Evolutionary conservation across 2,113 vertebrate genomes (phyloP).

Genomic region (human): DNA sequence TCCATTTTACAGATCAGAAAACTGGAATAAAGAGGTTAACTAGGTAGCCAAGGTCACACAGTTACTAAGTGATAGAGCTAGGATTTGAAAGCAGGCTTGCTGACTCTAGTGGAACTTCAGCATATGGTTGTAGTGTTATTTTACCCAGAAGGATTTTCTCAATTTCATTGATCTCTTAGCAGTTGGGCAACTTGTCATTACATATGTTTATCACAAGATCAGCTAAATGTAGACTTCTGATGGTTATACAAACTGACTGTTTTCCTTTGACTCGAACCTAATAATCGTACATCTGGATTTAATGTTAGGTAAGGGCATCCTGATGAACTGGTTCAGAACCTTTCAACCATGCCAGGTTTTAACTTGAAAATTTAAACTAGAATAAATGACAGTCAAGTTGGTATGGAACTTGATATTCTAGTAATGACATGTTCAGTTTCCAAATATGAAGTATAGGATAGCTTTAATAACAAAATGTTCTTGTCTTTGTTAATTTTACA

Average conservation of each 20-base stretch:
- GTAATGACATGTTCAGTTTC: not conserved
- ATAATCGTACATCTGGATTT: not conserved
- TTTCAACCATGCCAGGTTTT: not conserved
- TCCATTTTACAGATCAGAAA: not conserved
- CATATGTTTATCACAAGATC: not conserved
- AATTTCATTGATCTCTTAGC: not conserved
- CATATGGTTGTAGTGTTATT: not conserved
- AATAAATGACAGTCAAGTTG: not conserved
- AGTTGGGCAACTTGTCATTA: not conserved
- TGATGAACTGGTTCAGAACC: not conserved
- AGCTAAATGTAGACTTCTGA: not conserved
- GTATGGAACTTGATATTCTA: not conserved
- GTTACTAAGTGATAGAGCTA: not conserved
- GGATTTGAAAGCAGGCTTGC: not conserved
- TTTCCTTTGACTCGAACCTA: not conserved
- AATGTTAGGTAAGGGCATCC: not conserved
- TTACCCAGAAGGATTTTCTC: not conserved
- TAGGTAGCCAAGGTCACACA: not conserved
- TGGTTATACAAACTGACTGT: not conserved
- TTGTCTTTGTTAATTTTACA: not conserved
- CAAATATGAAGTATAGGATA: not conserved
- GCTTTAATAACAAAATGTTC: not conserved
- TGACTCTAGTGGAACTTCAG: not conserved
- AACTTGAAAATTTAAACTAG: not conserved
- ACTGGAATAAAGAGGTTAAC: not conserved